Percentiles rank a stretch among this genome's conserved stretches.
These are phyloP conservation scores for Hyles lineata DNA, from an alignment of 2,888 invertebrate genomes.

Conservation along the genomic window DNA sequence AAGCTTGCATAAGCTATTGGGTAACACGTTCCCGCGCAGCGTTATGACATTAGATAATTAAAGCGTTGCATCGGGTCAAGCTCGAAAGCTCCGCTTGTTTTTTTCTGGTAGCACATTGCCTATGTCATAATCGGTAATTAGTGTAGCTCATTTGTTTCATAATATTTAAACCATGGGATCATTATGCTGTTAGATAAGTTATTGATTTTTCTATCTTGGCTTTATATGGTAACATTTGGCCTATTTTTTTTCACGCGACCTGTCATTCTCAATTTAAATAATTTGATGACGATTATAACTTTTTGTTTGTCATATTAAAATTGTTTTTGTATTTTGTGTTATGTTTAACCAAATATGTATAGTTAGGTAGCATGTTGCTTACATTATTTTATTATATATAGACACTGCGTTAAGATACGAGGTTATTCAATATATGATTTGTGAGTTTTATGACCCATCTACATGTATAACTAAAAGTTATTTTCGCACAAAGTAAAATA, in stretches of 20 bases:
- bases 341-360: too few relatives aligned
- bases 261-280: too few relatives aligned
- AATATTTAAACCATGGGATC: neutral
- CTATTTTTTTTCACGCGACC: neutral
- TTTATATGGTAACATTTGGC: neutral
- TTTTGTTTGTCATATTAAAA: too few relatives aligned
- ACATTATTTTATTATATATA: too few relatives aligned
- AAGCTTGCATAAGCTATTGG: slow-evolving; percentile 9
- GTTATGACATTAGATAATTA: slow-evolving; percentile 21
- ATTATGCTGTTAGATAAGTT: neutral
- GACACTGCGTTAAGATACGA: too few relatives aligned
- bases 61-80: slow-evolving; percentile 1
- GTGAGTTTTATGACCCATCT: too few relatives aligned
- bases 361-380: too few relatives aligned
- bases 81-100: neutral
- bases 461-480: too few relatives aligned
- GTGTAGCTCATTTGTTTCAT: neutral
- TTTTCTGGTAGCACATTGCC: slow-evolving; percentile 2
- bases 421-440: too few relatives aligned
- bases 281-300: too few relatives aligned
- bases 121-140: neutral
- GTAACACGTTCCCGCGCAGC: neutral
- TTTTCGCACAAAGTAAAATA: too few relatives aligned
- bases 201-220: neutral
- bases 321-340: too few relatives aligned